phyloP scores from a whole-genome alignment of 35 echinoderm and acorn worm genomes.

The Apostichopus californicus region DNA sequence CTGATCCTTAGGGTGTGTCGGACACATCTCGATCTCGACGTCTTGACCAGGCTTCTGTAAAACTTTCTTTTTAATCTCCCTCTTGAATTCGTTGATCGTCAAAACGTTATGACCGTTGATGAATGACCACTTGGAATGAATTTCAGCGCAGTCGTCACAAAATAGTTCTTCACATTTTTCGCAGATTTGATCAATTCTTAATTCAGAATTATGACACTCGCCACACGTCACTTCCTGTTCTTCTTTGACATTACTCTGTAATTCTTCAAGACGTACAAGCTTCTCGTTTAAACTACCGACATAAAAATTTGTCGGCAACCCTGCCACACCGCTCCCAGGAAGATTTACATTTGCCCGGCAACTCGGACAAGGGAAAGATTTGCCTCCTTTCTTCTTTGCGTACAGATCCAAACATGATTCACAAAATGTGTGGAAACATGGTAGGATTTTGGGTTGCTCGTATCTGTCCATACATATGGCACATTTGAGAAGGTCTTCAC shows the following conservation, averaged over 20 bases:
- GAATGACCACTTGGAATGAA: slow-evolving; percentile 20
- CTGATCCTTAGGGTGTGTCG: slow-evolving; percentile 24
- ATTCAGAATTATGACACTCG: slow-evolving; percentile 14
- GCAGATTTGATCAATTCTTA: slow-evolving; percentile 42
- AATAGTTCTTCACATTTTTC: slow-evolving; percentile 27
- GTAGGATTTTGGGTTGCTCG: slow-evolving; percentile 52
- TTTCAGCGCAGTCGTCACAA: slow-evolving; percentile 37
- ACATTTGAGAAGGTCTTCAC: slow-evolving; percentile 56
- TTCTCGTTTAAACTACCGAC: slow-evolving; percentile 47
- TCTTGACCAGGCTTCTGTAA: slow-evolving; percentile 1
- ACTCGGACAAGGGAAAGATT: slow-evolving; percentile 42
- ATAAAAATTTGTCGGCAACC: slow-evolving; percentile 50
- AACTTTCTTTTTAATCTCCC: background rate
- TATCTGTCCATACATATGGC: slow-evolving; percentile 60
- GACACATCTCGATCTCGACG: slow-evolving; percentile 4
- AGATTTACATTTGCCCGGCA: slow-evolving; percentile 30
- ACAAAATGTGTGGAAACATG: slow-evolving; percentile 57
- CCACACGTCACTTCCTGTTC: background rate
- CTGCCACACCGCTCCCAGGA: slow-evolving; percentile 1
- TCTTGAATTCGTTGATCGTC: slow-evolving; percentile 18
- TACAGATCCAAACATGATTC: slow-evolving; percentile 54
- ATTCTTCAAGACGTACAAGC: slow-evolving; percentile 29
- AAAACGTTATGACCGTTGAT: slow-evolving; percentile 24
- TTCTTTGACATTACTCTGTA: background rate
- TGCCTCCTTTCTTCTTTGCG: slow-evolving; percentile 9